Percentiles rank a stretch among this genome's conserved stretches.
phyloP scores from a whole-genome alignment of 2,888 invertebrate genomes.

The Thyatira batis region DNA sequence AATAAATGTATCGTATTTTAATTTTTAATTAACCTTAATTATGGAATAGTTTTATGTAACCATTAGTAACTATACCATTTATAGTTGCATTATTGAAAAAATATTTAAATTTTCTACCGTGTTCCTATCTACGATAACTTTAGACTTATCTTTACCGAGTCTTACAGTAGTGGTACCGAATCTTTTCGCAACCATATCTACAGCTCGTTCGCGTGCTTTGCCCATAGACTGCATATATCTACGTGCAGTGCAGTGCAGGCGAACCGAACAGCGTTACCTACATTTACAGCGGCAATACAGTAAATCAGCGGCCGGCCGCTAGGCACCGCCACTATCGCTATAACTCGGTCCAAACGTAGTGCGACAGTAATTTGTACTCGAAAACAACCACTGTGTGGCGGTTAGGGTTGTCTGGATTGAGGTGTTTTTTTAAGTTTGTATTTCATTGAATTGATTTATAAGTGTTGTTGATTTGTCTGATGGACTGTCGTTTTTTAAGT shows the following conservation, averaged over 20 bases:
- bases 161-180: background rate
- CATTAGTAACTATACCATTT: background rate
- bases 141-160: background rate
- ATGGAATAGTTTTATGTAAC: too few relatives aligned
- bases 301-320: constrained; percentile 33
- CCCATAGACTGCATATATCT: background rate
- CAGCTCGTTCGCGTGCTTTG: constrained; percentile 4
- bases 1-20: too few relatives aligned
- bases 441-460: too few relatives aligned
- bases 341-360: constrained; percentile 20
- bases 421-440: too few relatives aligned
- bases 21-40: too few relatives aligned
- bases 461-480: too few relatives aligned
- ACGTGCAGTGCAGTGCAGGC: background rate
- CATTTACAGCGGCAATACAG: constrained; percentile 16
- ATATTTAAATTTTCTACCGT: background rate
- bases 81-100: background rate
- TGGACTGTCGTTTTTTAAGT: too few relatives aligned
- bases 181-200: background rate
- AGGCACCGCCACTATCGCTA: constrained; percentile 37
- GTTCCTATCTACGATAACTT: background rate
- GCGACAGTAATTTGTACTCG: constrained; percentile 25
- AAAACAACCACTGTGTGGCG: constrained; percentile 18
- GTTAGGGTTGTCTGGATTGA: constrained; percentile 2
- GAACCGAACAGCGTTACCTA: constrained; percentile 11